Evolutionary conservation across 2,113 vertebrate genomes (phyloP).

Genomic region (Dasyprocta punctata): DNA sequence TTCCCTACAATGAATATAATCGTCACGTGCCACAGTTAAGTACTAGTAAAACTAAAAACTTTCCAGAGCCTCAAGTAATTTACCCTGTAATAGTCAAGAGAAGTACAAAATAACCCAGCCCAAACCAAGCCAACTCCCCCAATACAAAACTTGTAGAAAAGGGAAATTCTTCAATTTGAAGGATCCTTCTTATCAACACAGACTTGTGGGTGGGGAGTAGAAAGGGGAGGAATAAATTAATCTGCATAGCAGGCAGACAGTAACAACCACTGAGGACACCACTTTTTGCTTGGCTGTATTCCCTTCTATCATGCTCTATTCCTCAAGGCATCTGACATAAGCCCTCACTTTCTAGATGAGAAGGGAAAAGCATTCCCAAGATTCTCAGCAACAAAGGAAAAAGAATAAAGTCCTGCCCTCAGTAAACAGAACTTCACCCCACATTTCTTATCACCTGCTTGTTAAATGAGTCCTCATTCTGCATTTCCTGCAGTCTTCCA

Average conservation of each 20-base stretch:
- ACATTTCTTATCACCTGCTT: background rate
- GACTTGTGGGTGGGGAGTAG: background rate
- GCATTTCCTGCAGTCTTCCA: background rate
- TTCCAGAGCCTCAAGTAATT: conserved; percentile 7
- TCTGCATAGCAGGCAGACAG: background rate
- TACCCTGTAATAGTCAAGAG: background rate
- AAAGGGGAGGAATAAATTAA: background rate
- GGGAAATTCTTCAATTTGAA: background rate
- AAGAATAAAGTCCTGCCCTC: background rate
- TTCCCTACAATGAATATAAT: too few species aligned
- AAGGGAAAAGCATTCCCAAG: background rate
- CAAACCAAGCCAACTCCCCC: background rate
- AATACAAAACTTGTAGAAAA: background rate
- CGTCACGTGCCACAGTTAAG: too few species aligned
- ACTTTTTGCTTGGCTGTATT: background rate
- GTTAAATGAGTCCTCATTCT: background rate
- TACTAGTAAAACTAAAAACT: background rate
- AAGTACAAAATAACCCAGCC: background rate
- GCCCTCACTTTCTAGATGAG: background rate
- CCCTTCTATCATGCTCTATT: background rate
- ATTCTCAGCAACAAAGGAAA: background rate
- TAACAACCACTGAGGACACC: background rate
- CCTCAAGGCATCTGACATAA: background rate
- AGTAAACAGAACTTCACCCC: background rate
- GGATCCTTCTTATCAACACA: background rate